A percentile compares a stretch with the other conserved stretches of the same genome.
Conservation (phyloP, 2,797 vertebrate genomes). For the Chromobotia macracanthus region DNA sequence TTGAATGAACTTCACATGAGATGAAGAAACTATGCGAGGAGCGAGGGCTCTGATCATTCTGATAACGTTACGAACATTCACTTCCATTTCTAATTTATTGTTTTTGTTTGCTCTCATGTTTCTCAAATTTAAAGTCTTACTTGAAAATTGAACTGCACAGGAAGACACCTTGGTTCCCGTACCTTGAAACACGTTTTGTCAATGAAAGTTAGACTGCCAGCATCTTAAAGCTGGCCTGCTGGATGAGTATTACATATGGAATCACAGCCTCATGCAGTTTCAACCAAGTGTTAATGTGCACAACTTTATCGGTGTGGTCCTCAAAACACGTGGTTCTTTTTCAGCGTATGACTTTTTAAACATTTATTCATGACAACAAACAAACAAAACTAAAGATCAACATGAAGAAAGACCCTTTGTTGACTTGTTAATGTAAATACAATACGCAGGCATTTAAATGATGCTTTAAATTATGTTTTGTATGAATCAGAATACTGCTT, state of each 20-base stretch:
- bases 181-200: not conserved
- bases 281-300: conserved; percentile 31
- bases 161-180: conserved; percentile 7
- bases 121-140: not conserved
- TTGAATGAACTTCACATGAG: not conserved
- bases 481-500: not conserved
- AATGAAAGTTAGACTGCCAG: not conserved
- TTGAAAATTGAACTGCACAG: conserved; percentile 11
- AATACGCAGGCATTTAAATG: conserved; percentile 48
- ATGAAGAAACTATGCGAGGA: not conserved
- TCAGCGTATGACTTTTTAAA: conserved; percentile 38
- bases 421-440: conserved; percentile 56
- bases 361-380: conserved; percentile 33
- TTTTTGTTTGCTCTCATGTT: not conserved
- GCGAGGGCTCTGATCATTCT: not conserved
- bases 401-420: conserved; percentile 38
- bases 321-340: conserved; percentile 50
- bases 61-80: not conserved
- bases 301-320: conserved; percentile 43
- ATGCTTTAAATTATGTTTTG: conserved; percentile 55
- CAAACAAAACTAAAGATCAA: conserved; percentile 30
- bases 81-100: conserved; percentile 36
- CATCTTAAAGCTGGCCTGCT: conserved; percentile 48
- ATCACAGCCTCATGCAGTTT: conserved; percentile 38
- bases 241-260: conserved; percentile 42